phyloP scores from a whole-genome alignment of 2,888 invertebrate species.

The Caenorhabditis becei region DNA sequence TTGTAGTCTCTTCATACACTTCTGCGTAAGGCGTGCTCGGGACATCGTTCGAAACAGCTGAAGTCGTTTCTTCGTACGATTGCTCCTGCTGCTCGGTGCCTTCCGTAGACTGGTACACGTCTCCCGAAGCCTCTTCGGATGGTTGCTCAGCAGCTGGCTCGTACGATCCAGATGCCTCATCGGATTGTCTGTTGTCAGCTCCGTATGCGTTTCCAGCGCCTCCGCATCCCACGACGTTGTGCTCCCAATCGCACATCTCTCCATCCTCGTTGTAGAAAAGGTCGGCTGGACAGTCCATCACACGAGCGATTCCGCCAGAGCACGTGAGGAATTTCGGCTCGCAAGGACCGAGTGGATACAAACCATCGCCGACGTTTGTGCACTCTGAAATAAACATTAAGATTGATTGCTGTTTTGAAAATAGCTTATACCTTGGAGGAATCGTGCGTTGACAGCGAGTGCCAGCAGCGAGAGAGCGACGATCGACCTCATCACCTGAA shows the following conservation, averaged over 20 bases:
- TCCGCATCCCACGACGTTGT: conserved; percentile 37
- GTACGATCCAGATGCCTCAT: conserved; percentile 10
- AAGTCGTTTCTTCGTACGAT: background rate
- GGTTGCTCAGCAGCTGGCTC: background rate
- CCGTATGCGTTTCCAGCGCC: conserved; percentile 14
- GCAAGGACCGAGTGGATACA: conserved; percentile 48
- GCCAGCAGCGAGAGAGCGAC: conserved; percentile 2
- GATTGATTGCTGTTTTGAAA: too few species aligned
- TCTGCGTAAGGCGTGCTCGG: background rate
- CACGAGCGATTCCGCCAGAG: conserved; percentile 38
- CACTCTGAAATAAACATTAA: conserved; percentile 50
- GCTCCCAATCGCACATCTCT: conserved; percentile 37
- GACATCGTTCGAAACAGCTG: background rate
- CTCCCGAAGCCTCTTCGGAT: conserved; percentile 19
- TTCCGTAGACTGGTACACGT: background rate
- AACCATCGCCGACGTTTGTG: conserved; percentile 22
- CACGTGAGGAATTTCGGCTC: conserved; percentile 48
- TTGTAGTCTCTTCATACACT: background rate
- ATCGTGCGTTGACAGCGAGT: conserved; percentile 10
- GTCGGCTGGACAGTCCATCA: conserved; percentile 57
- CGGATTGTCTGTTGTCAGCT: conserved; percentile 5
- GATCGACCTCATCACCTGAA: conserved; percentile 14
- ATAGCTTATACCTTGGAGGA: background rate
- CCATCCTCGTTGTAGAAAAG: conserved; percentile 30
- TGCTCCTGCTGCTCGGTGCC: background rate